Evolutionary conservation across 2,113 vertebrate genomes (phyloP).

Genomic region (Pterophyllum scalare): DNA sequence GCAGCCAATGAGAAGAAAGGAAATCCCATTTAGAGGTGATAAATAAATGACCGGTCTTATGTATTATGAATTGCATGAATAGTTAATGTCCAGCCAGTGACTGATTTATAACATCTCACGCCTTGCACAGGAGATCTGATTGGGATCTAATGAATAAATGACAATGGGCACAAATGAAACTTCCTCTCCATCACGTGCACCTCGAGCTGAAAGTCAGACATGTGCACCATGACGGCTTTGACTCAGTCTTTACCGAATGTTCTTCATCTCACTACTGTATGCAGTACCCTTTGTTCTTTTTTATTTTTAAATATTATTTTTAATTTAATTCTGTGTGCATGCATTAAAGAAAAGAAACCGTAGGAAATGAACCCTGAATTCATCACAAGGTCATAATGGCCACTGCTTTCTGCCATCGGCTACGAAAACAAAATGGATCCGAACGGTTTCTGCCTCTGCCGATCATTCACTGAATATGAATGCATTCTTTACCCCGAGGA

Average conservation of each 20-base stretch:
- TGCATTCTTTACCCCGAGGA: constrained; percentile 60
- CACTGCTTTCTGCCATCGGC: constrained; percentile 50
- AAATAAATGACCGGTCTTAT: constrained; percentile 83
- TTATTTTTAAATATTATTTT: not conserved
- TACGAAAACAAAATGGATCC: constrained; percentile 66
- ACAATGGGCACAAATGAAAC: constrained; percentile 87
- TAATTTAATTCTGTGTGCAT: constrained; percentile 28
- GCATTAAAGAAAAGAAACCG: constrained; percentile 22
- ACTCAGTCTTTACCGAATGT: not conserved
- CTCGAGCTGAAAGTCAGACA: constrained; percentile 69
- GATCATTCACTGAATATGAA: constrained; percentile 64
- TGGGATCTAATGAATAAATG: constrained; percentile 91
- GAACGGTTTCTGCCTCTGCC: constrained; percentile 46
- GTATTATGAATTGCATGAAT: constrained; percentile 93
- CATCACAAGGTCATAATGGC: constrained; percentile 70
- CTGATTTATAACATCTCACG: constrained; percentile 90
- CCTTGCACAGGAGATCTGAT: constrained; percentile 81
- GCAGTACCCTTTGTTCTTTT: not conserved
- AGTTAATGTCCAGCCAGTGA: constrained; percentile 85
- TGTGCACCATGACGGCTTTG: not conserved
- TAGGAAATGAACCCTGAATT: constrained; percentile 60
- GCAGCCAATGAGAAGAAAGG: constrained; percentile 68
- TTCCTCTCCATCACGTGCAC: constrained; percentile 78
- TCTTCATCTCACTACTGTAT: not conserved
- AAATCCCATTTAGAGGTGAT: constrained; percentile 82